Conservation (phyloP, 2,113 vertebrate genomes). For the Oostethus manadensis region DNA sequence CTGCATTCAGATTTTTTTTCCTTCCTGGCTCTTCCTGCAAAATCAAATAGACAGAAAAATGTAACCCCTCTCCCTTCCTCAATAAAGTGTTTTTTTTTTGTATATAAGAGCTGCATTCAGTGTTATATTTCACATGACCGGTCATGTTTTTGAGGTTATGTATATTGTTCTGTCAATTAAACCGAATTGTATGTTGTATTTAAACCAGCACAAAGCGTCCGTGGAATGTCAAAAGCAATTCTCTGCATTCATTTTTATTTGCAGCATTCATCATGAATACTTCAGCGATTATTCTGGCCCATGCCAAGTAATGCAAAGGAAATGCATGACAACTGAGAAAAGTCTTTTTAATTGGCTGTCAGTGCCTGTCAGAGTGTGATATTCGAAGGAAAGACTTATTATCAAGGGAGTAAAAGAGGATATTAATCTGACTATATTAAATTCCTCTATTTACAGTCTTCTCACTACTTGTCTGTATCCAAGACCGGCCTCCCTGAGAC, state of each 20-base stretch:
- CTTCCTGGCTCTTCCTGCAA: neutral
- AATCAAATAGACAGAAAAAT: constrained; percentile 10
- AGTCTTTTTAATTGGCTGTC: constrained; percentile 46
- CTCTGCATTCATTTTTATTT: constrained; percentile 25
- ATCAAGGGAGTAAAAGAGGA: constrained; percentile 7
- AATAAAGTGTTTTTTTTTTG: neutral
- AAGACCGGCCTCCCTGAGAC: no score
- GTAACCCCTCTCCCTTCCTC: neutral
- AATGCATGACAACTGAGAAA: constrained; percentile 19
- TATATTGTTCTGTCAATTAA: constrained; percentile 14
- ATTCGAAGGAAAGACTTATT: constrained; percentile 25
- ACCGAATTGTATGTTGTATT: constrained; percentile 5
- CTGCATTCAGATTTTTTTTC: constrained; percentile 1
- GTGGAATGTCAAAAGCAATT: constrained; percentile 29
- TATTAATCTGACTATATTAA: constrained; percentile 24
- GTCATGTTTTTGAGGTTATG: neutral
- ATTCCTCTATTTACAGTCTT: neutral
- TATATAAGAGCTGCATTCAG: neutral
- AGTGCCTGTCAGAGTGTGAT: constrained; percentile 32
- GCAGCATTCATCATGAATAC: neutral
- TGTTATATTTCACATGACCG: neutral
- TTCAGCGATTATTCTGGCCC: constrained; percentile 19
- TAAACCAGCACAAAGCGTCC: constrained; percentile 16
- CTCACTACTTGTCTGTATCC: neutral
- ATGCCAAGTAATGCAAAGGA: constrained; percentile 19